Evolutionary conservation across 2,797 vertebrate genomes (phyloP).

Genomic region (Zonotrichia albicollis): DNA sequence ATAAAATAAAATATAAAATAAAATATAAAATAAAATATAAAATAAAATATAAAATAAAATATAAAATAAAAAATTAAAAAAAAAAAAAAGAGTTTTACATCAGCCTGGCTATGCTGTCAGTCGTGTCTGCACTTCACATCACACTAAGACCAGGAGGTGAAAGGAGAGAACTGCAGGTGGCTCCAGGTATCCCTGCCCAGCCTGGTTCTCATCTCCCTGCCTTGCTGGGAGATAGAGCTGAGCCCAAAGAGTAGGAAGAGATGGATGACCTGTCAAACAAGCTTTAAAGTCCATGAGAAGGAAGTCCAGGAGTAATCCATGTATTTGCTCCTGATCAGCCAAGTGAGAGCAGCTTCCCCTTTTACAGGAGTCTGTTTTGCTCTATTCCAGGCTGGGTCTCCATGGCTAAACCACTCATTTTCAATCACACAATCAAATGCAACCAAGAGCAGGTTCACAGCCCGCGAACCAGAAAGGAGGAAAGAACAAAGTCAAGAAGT

Average conservation of each 20-base stretch:
- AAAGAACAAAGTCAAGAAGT: neutral
- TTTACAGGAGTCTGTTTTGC: neutral
- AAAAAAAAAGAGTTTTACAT: fast-evolving
- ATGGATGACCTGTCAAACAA: neutral
- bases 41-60: no score
- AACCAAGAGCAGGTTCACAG: neutral
- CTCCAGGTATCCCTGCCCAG: neutral
- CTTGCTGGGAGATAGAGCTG: neutral
- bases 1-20: no score
- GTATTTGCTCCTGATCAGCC: neutral
- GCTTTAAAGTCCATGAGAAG: neutral
- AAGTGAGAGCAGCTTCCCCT: neutral
- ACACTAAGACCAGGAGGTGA: neutral
- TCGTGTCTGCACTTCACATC: neutral
- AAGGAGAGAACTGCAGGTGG: neutral
- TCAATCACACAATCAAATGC: neutral
- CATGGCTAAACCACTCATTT: neutral
- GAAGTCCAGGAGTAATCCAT: neutral
- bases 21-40: no score
- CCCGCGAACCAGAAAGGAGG: neutral
- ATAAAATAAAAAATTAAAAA: no score
- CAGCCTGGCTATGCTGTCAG: neutral
- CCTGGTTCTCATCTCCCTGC: neutral
- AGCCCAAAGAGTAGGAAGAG: neutral
- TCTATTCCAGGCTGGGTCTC: neutral